Conservation (phyloP, 2,888 invertebrate species). For the Cheilosia urbana region DNA sequence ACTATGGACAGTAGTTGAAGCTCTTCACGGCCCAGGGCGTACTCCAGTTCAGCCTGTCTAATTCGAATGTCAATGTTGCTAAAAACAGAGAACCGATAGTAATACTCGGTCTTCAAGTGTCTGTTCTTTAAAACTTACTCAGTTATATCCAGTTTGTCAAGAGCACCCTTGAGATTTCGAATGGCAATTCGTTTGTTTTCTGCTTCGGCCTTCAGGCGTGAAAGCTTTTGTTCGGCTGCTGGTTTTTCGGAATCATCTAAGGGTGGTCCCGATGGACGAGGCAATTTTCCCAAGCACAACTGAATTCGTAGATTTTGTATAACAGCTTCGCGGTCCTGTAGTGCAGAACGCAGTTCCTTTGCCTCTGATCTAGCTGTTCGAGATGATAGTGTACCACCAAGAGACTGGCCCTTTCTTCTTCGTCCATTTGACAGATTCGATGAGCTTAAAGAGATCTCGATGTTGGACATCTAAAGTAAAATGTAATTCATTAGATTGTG, state of each 20-base stretch:
- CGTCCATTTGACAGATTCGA: slow-evolving; percentile 86
- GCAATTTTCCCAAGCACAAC: slow-evolving; percentile 82
- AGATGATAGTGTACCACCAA: slow-evolving; percentile 81
- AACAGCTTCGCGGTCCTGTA: slow-evolving; percentile 92
- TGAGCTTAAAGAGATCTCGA: slow-evolving; percentile 91
- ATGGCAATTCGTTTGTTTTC: slow-evolving; percentile 91
- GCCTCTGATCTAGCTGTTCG: slow-evolving; percentile 80
- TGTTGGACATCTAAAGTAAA: slow-evolving; percentile 90
- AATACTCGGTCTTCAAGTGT: background rate
- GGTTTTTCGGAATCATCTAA: slow-evolving; percentile 85
- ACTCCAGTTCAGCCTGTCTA: slow-evolving; percentile 95
- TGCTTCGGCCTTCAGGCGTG: slow-evolving; percentile 87
- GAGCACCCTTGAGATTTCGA: slow-evolving; percentile 91
- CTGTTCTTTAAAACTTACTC: slow-evolving; percentile 87
- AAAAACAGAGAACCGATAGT: slow-evolving; percentile 72
- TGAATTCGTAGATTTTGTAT: slow-evolving; percentile 87
- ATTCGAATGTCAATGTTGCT: slow-evolving; percentile 95
- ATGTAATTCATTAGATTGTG: background rate
- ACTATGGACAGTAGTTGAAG: slow-evolving; percentile 92
- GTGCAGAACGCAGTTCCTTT: slow-evolving; percentile 88
- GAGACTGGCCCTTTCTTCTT: slow-evolving; percentile 84
- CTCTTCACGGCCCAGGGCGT: slow-evolving; percentile 94
- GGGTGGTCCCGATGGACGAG: slow-evolving; percentile 83
- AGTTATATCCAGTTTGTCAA: slow-evolving; percentile 93
- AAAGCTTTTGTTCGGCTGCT: slow-evolving; percentile 86